Evolutionary conservation across 2,888 invertebrate species (phyloP).

Genomic region (Drosophila affinis): DNA sequence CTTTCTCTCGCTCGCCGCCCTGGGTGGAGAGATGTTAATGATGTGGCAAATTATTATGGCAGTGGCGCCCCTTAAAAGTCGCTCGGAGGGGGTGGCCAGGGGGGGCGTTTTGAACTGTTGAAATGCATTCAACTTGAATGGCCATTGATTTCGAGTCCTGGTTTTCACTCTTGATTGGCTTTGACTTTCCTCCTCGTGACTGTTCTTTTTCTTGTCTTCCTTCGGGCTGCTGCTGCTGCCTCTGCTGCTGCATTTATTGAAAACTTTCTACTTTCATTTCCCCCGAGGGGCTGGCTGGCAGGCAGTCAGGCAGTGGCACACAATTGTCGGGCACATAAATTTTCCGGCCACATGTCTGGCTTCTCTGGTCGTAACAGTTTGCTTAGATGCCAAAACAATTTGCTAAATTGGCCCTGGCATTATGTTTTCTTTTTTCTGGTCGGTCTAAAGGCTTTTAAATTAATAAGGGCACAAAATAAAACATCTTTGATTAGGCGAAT

Average conservation of each 20-base stretch:
- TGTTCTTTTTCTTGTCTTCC: conserved; percentile 6
- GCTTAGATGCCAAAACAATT: conserved; percentile 55
- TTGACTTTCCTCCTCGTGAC: conserved; percentile 42
- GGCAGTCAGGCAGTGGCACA: conserved; percentile 6
- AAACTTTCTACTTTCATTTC: conserved; percentile 50
- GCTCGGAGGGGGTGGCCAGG: conserved; percentile 3
- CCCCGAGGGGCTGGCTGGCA: not conserved
- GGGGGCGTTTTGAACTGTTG: conserved; percentile 26
- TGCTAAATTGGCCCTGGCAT: conserved; percentile 58
- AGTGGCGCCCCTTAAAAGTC: conserved; percentile 35
- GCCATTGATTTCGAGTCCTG: conserved; percentile 50
- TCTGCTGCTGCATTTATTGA: conserved; percentile 49
- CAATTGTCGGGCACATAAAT: conserved; percentile 46
- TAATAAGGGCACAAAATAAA: conserved; percentile 32
- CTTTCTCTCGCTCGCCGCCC: not conserved
- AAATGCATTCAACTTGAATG: conserved; percentile 73
- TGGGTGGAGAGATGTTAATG: conserved; percentile 67
- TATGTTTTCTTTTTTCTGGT: conserved; percentile 11
- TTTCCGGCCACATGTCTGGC: conserved; percentile 45
- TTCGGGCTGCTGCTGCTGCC: conserved; percentile 3
- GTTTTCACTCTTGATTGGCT: conserved; percentile 43
- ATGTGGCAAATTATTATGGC: conserved; percentile 79
- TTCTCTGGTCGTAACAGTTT: conserved; percentile 48
- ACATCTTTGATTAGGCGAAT: conserved; percentile 10
- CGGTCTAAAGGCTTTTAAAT: conserved; percentile 55